phyloP scores from a whole-genome alignment of 2,797 vertebrate species.

The Trichosurus vulpecula region DNA sequence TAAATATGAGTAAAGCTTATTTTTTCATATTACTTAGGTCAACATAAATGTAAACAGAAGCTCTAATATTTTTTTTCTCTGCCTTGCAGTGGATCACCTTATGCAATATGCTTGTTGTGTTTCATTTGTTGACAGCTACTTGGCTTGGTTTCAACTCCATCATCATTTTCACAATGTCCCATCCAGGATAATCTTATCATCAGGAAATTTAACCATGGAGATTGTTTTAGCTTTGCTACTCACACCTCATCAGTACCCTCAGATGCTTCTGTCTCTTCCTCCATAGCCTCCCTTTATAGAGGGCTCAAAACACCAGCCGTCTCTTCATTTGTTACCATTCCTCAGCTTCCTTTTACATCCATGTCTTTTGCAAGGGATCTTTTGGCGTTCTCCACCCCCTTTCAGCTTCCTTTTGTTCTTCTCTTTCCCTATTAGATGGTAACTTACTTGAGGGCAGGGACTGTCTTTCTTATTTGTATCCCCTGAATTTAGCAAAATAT shows the following conservation, averaged over 20 bases:
- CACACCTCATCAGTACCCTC: background rate
- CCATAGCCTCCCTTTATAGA: background rate
- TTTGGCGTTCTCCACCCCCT: background rate
- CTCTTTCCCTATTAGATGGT: background rate
- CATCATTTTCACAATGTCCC: background rate
- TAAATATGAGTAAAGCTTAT: background rate
- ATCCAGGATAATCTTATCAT: background rate
- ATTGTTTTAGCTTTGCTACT: background rate
- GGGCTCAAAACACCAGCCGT: background rate
- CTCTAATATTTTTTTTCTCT: background rate
- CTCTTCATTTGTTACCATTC: background rate
- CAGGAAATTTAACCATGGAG: background rate
- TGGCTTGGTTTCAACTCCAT: background rate
- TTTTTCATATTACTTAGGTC: background rate
- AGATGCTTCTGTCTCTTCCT: background rate
- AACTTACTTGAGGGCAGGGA: background rate
- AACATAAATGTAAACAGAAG: background rate
- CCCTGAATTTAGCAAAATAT: background rate
- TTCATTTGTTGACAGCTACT: background rate
- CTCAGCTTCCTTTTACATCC: background rate
- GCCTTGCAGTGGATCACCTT: background rate
- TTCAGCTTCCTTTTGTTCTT: background rate
- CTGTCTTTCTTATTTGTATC: background rate
- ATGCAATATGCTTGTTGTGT: background rate
- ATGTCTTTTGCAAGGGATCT: background rate